These are phyloP conservation scores for Hirtodrosophila confusa DNA, from an alignment of 2,888 invertebrate species.

Conservation along the genomic window DNA sequence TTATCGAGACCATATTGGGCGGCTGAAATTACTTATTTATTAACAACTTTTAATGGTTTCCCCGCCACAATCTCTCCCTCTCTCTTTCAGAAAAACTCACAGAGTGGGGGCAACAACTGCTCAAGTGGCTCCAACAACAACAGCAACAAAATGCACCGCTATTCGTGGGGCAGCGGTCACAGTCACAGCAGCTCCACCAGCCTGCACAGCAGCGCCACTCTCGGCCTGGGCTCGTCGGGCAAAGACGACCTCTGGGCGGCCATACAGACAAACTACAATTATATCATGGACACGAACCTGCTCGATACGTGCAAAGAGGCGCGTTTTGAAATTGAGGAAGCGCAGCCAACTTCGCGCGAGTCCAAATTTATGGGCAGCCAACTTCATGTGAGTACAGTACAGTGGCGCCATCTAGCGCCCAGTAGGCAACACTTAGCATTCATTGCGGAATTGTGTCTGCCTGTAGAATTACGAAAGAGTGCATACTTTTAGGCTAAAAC, in stretches of 20 bases:
- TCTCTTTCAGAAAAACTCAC: constrained; percentile 71
- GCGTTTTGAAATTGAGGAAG: constrained; percentile 82
- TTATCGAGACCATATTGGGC: constrained; percentile 62
- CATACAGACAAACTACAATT: constrained; percentile 95
- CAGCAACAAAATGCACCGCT: constrained; percentile 85
- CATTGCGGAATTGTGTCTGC: neutral
- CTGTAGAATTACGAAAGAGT: no score
- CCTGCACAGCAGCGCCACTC: constrained; percentile 83
- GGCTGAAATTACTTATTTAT: constrained; percentile 75
- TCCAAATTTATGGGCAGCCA: constrained; percentile 49
- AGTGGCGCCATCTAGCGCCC: no score
- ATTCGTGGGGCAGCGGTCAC: constrained; percentile 91
- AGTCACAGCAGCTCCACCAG: constrained; percentile 87
- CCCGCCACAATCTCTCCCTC: constrained; percentile 1
- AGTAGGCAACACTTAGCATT: neutral
- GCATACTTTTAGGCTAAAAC: neutral
- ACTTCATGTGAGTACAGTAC: constrained; percentile 40
- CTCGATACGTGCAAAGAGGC: constrained; percentile 93
- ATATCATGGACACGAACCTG: constrained; percentile 97
- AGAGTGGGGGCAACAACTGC: constrained; percentile 43
- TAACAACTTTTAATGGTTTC: constrained; percentile 58
- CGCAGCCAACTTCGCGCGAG: constrained; percentile 54
- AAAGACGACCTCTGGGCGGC: constrained; percentile 97
- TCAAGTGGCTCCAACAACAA: constrained; percentile 25
- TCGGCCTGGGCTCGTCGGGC: constrained; percentile 83